Base-by-base conservation (phyloP, 2,797 vertebrate genomes). In the Rhinoraja longicauda region DNA sequence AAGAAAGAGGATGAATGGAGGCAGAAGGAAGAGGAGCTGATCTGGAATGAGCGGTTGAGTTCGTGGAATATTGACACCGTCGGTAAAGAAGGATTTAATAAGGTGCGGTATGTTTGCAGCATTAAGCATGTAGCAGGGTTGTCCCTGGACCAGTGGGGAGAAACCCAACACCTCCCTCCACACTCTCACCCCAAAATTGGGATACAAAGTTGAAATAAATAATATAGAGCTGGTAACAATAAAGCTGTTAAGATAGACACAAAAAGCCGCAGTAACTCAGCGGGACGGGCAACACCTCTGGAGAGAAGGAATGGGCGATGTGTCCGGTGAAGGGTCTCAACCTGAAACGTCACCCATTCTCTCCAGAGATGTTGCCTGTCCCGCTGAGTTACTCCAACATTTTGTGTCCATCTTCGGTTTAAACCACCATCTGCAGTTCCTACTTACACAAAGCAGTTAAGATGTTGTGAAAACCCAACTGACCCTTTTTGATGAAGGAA, bases 71-170 rank as follows among this genome's bases (percentile, higher is more conserved):
- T 96, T 93, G 96, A 97, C 86, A 96, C 96, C 59, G 94, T 97
- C 94, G 98, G 97, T 95, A 97, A 98, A 95, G 98, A 99, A 45
- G 98, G 98, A 88, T 99, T 99, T 94, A 97, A 99, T 96, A 99
- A 98, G 97, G 98, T 99, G 96, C 70, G 93, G 4, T 81, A 84
- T 59, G 13, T 64, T 78, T 93, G 90, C 59, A 93, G 90, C 93
- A 88, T 73, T 45, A 91, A 90, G 72, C 12, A 21, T 32, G 29
- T 32, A 15, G 26, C 62, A 67, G 32, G 36, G 17, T 67, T 88
- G n/a, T 88, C 2, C 19, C 24, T 84, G 13, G 24, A 59, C n/a
- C 8, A 88, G 15, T 29, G 57, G 45, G 45, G 45, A 53, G 4
- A 88, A 88, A 36, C 4, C 70, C 70, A 26, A 24, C 19, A 4